Conservation (phyloP, 2,113 vertebrate species). For the Dendropsophus ebraccatus region DNA sequence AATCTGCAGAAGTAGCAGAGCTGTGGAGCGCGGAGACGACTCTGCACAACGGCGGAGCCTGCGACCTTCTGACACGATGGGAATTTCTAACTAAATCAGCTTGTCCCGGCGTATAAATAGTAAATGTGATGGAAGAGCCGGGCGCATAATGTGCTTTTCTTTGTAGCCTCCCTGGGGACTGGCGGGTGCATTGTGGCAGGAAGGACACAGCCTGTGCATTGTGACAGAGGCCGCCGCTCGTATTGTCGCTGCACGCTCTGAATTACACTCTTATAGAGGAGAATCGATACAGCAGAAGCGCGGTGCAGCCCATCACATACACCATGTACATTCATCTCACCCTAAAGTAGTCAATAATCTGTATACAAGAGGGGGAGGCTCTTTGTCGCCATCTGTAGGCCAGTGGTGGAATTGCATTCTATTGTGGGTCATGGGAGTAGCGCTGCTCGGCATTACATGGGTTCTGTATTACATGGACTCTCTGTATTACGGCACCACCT, state of each 20-base stretch:
- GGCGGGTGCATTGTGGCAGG: not conserved
- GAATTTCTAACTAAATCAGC: not conserved
- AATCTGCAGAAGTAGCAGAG: not conserved
- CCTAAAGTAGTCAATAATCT: not conserved
- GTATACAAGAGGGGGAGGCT: not conserved
- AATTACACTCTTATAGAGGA: not conserved
- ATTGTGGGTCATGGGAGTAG: no score
- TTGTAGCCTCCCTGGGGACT: not conserved
- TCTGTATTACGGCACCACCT: no score
- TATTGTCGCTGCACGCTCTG: not conserved
- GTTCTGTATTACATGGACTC: no score
- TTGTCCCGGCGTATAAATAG: constrained; percentile 5
- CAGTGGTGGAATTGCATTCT: not conserved
- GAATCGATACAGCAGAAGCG: not conserved
- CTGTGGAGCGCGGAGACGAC: not conserved
- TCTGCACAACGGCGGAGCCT: not conserved
- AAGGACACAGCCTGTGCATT: not conserved
- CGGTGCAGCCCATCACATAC: not conserved
- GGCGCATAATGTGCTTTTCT: not conserved
- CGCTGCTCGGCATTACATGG: no score
- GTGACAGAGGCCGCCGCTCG: not conserved
- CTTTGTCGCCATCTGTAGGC: not conserved
- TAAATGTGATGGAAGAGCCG: not conserved
- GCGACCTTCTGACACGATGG: not conserved
- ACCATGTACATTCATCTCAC: not conserved